Evolutionary conservation across 2,888 invertebrate genomes (phyloP).

Genomic region (Xestia sexstrigata): DNA sequence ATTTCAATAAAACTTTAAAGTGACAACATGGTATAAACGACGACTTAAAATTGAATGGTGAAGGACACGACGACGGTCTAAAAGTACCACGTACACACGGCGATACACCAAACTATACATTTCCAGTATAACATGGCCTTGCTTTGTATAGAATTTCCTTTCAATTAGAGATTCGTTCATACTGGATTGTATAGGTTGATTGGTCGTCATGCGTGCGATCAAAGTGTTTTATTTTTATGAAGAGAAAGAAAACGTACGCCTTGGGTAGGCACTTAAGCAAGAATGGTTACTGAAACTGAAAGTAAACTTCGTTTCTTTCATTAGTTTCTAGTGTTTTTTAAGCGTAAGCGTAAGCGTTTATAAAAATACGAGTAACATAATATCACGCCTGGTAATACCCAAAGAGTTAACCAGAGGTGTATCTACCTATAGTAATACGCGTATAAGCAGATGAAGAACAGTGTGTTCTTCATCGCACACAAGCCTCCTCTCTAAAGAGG

Average conservation of each 20-base stretch:
- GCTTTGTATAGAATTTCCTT: too few species aligned
- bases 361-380: not conserved
- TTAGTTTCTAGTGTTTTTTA: not conserved
- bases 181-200: not conserved
- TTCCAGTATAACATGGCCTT: too few species aligned
- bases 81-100: not conserved
- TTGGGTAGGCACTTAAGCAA: too few species aligned
- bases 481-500: too few species aligned
- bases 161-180: not conserved
- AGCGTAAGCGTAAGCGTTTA: not conserved
- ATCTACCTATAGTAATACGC: not conserved
- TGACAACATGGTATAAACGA: not conserved
- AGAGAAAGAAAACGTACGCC: not conserved
- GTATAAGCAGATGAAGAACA: too few species aligned
- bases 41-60: conserved; percentile 8
- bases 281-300: not conserved
- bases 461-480: too few species aligned
- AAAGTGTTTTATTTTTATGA: not conserved
- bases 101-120: too few species aligned
- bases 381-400: not conserved
- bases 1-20: not conserved
- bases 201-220: not conserved
- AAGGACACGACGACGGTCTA: not conserved
- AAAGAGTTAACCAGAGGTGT: not conserved
- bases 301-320: too few species aligned